phyloP scores from a whole-genome alignment of 2,888 invertebrate genomes.

The Volucella inanis region DNA sequence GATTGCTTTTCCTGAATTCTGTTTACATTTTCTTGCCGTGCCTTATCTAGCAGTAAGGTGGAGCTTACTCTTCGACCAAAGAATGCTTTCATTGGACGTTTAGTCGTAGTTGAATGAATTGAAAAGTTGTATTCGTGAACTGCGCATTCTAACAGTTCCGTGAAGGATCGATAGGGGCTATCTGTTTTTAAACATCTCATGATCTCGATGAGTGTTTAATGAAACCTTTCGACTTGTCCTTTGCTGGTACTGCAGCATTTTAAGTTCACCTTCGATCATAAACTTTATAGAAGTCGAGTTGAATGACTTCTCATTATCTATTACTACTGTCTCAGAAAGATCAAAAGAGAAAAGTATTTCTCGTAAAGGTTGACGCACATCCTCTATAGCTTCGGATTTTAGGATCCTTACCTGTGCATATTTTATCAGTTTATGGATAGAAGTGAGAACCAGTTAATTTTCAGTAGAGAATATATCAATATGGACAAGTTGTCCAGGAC shows the following conservation, averaged over 20 bases:
- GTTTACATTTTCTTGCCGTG: slow-evolving; percentile 41
- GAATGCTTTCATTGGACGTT: slow-evolving; percentile 62
- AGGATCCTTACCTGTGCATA: neutral
- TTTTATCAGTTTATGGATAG: neutral
- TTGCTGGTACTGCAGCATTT: slow-evolving; percentile 15
- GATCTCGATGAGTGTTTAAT: slow-evolving; percentile 46
- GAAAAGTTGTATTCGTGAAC: slow-evolving; percentile 35
- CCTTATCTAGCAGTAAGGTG: slow-evolving; percentile 50
- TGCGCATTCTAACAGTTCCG: too few species aligned
- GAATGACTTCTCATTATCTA: neutral
- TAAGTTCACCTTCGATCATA: slow-evolving; percentile 17
- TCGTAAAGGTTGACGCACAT: neutral
- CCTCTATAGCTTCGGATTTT: neutral
- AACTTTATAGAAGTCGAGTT: neutral
- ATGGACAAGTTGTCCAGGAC: neutral
- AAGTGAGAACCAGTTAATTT: neutral
- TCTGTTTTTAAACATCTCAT: slow-evolving; percentile 27
- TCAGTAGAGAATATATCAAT: neutral
- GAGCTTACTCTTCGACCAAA: slow-evolving; percentile 53
- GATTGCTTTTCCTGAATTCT: slow-evolving; percentile 58
- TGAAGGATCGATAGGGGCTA: too few species aligned
- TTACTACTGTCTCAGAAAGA: neutral
- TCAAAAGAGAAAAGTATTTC: neutral
- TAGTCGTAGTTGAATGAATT: slow-evolving; percentile 50
- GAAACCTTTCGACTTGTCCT: too few species aligned